Base-by-base conservation (phyloP, 2,797 vertebrate species). In the Artibeus jamaicensis region DNA sequence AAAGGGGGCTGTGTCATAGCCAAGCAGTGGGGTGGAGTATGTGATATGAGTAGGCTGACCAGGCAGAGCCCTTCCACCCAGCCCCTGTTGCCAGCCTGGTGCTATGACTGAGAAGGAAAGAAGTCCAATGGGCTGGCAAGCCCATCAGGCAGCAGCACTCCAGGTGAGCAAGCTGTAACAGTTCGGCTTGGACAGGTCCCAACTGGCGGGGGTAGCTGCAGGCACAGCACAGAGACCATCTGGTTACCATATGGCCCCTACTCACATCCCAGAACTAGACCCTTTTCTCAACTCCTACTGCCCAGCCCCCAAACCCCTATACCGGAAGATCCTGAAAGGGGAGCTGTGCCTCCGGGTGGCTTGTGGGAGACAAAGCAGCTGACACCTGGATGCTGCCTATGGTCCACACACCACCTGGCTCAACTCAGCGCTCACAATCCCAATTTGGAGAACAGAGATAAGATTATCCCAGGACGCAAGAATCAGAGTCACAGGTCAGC, bases 171-270 rank as follows among this genome's bases (percentile, higher is more conserved):
- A 86, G 74, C 62, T 39, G n/a, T 46, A 92, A 46, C 29, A 93
- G 62, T 73, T 76, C 15, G 59, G 48, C 55, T 12, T 65, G 44
- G 67, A 86, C 29, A 5, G 65, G 85, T 88, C 81, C 83, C 70
- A n/a, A 1, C 4, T 32, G 34, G 96, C 32, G 50, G 70, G 24
- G 55, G 44, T 29, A 34, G 95, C 87, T 73, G 37, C 87, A 34
- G 86, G 78, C 44, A 48, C 42, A 85, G 68, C 7, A 32, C n/a
- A 59, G 44, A 91, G 70, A 82, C 90, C 92, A 95, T 97, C 95
- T 97, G 96, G 95, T 59, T 55, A 50, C 95, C 92, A 97, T 37
- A 92, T 95, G 92, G 82, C 59, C 78, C 42, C 78, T 79, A 79
- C 21, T 85, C 74, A 85, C 53, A 86, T 65, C 39, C 39, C 44